These are phyloP conservation scores for Psittacula cyanocephala DNA, from an alignment of 2,113 vertebrate species.

Conservation along the genomic window DNA sequence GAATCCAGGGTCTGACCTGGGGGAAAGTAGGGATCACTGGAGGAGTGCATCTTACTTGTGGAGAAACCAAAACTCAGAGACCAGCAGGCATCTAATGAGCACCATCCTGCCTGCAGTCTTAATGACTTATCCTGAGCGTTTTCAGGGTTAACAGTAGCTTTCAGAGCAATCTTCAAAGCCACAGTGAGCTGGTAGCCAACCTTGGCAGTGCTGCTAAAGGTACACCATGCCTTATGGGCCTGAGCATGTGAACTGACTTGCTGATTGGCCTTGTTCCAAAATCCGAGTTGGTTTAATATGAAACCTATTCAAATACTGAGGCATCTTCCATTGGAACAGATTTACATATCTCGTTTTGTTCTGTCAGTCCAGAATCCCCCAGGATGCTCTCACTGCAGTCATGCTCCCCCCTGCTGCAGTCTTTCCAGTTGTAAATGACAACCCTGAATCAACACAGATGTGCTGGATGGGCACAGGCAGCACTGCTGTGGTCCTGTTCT, in stretches of 20 bases:
- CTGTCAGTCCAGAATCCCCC: not conserved
- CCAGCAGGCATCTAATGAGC: not conserved
- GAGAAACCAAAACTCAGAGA: not conserved
- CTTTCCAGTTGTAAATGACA: not conserved
- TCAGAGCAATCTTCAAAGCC: not conserved
- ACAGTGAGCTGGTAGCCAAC: not conserved
- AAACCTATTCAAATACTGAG: slow-evolving; percentile 36
- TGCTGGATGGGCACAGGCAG: not conserved
- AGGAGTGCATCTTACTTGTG: not conserved
- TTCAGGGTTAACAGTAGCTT: not conserved
- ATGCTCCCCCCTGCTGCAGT: not conserved
- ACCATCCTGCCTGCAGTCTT: not conserved
- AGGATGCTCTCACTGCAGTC: not conserved
- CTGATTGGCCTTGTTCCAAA: slow-evolving; percentile 36
- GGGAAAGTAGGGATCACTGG: not conserved
- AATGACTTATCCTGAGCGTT: not conserved
- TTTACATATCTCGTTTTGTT: not conserved
- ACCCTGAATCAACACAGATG: not conserved
- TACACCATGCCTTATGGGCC: not conserved
- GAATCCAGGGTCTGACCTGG: not conserved
- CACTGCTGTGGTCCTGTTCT: not conserved
- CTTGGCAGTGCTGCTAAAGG: not conserved
- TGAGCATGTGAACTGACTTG: not conserved
- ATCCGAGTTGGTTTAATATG: slow-evolving; percentile 54
- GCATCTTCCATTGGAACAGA: not conserved